These are phyloP conservation scores for Peromyscus leucopus DNA, from an alignment of 2,113 vertebrate species.

Conservation along the genomic window DNA sequence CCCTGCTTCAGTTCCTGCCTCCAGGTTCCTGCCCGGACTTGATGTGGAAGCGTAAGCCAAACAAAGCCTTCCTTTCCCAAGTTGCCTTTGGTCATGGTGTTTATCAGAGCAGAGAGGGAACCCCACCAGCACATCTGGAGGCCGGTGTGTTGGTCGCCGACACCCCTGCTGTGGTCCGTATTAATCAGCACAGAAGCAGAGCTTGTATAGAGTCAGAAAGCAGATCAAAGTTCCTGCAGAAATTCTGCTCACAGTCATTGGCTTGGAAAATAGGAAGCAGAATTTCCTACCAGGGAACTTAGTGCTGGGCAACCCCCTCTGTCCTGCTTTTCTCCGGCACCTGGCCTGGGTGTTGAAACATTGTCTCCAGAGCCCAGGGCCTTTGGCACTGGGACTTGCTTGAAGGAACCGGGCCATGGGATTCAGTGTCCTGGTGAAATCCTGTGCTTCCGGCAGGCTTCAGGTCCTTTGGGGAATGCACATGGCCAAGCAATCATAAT, in stretches of 20 bases:
- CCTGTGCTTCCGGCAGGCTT: not conserved
- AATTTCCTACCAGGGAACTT: not conserved
- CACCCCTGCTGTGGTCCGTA: not conserved
- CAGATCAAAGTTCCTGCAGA: not conserved
- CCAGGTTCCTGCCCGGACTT: not conserved
- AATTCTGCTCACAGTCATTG: not conserved
- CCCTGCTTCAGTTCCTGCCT: not conserved
- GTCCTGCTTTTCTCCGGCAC: not conserved
- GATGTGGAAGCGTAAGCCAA: not conserved
- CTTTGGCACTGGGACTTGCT: not conserved
- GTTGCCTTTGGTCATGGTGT: not conserved
- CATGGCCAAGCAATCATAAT: not conserved
- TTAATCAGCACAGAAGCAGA: not conserved
- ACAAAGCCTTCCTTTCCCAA: not conserved
- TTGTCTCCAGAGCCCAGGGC: not conserved
- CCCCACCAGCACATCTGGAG: not conserved
- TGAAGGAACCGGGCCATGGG: not conserved
- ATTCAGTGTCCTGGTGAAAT: not conserved
- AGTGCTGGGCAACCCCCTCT: conserved; percentile 15
- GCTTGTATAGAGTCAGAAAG: not conserved
- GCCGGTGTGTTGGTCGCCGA: not conserved
- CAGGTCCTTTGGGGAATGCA: not conserved
- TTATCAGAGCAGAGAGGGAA: not conserved
- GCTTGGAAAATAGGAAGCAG: not conserved
- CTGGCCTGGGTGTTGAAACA: not conserved